phyloP scores from a whole-genome alignment of 2,113 vertebrate genomes.

The Cacatua alba region DNA sequence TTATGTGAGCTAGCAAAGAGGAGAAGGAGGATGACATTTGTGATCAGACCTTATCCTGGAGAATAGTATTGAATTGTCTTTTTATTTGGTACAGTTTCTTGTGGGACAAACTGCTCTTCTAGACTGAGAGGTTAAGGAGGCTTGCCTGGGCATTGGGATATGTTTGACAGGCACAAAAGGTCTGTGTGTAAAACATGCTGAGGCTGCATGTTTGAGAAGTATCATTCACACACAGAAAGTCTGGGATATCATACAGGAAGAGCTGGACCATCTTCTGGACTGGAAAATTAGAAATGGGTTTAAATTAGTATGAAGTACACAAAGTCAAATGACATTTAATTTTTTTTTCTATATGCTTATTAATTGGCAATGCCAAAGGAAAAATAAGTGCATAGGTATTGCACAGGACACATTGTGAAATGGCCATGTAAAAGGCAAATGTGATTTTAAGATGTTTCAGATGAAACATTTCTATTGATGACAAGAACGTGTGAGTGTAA shows the following conservation, averaged over 20 bases:
- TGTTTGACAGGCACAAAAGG: neutral
- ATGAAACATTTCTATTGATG: neutral
- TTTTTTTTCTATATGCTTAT: neutral
- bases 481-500: neutral
- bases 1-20: neutral
- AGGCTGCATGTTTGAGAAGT: neutral
- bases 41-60: neutral
- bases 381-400: neutral
- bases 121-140: neutral
- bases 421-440: neutral
- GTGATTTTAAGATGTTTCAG: neutral
- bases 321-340: neutral
- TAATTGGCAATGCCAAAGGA: neutral
- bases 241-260: neutral
- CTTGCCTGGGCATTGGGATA: neutral
- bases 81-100: neutral
- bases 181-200: neutral
- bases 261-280: neutral
- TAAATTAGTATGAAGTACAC: neutral
- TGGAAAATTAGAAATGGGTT: neutral
- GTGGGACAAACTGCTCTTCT: neutral
- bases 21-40: neutral
- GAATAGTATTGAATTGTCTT: neutral
- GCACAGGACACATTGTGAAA: neutral
- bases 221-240: neutral